A percentile compares a stretch with the other conserved stretches of the same genome.
Conservation (phyloP, 1,140 invertebrate species). For the Zaprionus nigranus region DNA sequence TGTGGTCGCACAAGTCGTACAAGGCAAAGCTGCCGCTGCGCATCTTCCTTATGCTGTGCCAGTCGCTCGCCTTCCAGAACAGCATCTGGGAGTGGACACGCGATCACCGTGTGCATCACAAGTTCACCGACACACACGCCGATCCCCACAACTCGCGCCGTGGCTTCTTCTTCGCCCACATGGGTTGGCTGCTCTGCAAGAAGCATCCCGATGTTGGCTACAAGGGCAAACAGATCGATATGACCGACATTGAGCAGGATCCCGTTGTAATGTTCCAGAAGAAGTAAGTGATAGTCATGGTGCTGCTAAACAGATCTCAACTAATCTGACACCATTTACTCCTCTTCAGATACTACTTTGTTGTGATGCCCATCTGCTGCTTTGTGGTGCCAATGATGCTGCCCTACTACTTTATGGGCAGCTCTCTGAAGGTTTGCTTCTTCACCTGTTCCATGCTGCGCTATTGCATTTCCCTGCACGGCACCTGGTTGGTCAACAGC, state of each 20-base stretch:
- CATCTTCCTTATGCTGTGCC: constrained; percentile 85
- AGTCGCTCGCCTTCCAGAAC: constrained; percentile 86
- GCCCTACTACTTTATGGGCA: constrained; percentile 88
- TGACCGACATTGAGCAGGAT: constrained; percentile 89
- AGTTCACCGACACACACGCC: constrained; percentile 88
- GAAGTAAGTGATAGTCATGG: constrained; percentile 84
- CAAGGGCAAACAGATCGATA: constrained; percentile 89
- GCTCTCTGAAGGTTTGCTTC: constrained; percentile 84
- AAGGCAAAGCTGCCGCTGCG: constrained; percentile 91
- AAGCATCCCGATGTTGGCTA: constrained; percentile 88
- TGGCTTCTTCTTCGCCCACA: constrained; percentile 88
- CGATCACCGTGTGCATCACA: constrained; percentile 88
- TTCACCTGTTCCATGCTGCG: constrained; percentile 86
- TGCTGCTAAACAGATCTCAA: background rate
- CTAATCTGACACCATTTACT: background rate
- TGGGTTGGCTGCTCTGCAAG: constrained; percentile 87
- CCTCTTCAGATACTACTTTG: constrained; percentile 87
- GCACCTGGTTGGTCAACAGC: constrained; percentile 91
- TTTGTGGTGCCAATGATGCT: constrained; percentile 90
- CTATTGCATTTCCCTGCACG: constrained; percentile 88
- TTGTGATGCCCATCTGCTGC: constrained; percentile 88
- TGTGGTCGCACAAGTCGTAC: constrained; percentile 93
- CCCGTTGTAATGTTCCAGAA: constrained; percentile 90
- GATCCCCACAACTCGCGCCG: constrained; percentile 88
- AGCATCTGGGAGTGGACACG: constrained; percentile 86